Evolutionary conservation across 2,888 invertebrate genomes (phyloP), one percentile per base, ranked within the genome.

Genomic region (Coelogynopora nodosa): DNA sequence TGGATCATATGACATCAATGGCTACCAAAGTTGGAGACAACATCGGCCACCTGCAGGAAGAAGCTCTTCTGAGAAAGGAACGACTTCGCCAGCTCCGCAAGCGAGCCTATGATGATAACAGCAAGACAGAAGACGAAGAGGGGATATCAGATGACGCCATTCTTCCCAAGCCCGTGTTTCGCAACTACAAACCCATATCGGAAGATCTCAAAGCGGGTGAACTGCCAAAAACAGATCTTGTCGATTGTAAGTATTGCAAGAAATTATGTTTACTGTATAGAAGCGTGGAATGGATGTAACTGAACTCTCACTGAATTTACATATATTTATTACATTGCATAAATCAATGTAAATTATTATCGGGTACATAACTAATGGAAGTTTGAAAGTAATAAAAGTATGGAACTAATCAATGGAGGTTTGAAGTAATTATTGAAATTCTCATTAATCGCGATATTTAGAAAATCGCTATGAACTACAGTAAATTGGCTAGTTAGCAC

Each of bases 101-200:
- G 30, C n/a, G 23, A 28, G 2, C 83, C 23, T 2, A 82, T 30
- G 83, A 82, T 10, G 26, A 82, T 1, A 5, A n/a, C 5, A 5
- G 10, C n/a, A 29, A 27, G 30, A 28, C 29, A 18, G 84, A 67
- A n/a, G 13, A 0, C 67, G 18, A 26, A 67, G 18, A 26, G 26
- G 23, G 23, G 2, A n/a, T 18, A 10, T 2, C 67, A 10, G 67
- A n/a, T 10, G 23, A 67, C 23, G 67, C 13, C 23, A 23, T 0
- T 18, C 82, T 85, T 13, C 85, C 85, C 10, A 31, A 85, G 29
- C 85, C 85, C 10, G n/a, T 84, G 82, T 85, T 85, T 26, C 74
- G 85, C 18, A 85, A 85, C 81, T 85, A 85, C 81, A 84, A 84
- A 29, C 85, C 85, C 2, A 0, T 27, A 2, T 84, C 82, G 5